Evolutionary conservation across 2,888 invertebrate species (phyloP).

Genomic region (Bellardia pandia): DNA sequence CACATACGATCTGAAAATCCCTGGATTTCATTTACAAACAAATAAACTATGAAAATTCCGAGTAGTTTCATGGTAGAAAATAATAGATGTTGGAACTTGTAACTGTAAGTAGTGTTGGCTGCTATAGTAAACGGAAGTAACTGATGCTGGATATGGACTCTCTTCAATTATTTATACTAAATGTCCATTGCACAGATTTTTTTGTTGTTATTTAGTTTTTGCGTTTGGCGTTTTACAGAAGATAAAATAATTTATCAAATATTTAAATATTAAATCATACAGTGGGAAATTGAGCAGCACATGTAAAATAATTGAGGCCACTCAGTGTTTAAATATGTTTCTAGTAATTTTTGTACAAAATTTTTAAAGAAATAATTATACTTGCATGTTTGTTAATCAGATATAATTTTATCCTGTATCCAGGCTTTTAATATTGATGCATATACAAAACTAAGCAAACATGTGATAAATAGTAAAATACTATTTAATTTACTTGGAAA

Average conservation of each 20-base stretch:
- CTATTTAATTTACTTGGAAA: too few relatives aligned
- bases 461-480: too few relatives aligned
- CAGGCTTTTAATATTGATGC: too few relatives aligned
- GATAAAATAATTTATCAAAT: background rate
- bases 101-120: background rate
- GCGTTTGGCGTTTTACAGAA: background rate
- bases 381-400: too few relatives aligned
- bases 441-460: too few relatives aligned
- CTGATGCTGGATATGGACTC: conserved; percentile 11
- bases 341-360: too few relatives aligned
- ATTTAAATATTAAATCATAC: background rate
- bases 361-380: too few relatives aligned
- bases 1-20: conserved; percentile 33
- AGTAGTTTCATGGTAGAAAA: conserved; percentile 22
- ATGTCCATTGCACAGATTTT: background rate
- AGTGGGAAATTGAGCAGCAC: background rate
- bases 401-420: too few relatives aligned
- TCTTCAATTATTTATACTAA: conserved; percentile 53
- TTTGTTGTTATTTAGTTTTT: conserved; percentile 10
- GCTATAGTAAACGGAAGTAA: background rate
- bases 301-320: too few relatives aligned
- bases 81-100: background rate
- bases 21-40: conserved; percentile 6
- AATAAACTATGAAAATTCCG: conserved; percentile 15
- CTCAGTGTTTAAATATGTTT: too few relatives aligned